Evolutionary conservation across 1,140 invertebrate genomes (phyloP), one percentile per base, ranked within the genome.

Genomic region (Hydropsyche tenuis): DNA sequence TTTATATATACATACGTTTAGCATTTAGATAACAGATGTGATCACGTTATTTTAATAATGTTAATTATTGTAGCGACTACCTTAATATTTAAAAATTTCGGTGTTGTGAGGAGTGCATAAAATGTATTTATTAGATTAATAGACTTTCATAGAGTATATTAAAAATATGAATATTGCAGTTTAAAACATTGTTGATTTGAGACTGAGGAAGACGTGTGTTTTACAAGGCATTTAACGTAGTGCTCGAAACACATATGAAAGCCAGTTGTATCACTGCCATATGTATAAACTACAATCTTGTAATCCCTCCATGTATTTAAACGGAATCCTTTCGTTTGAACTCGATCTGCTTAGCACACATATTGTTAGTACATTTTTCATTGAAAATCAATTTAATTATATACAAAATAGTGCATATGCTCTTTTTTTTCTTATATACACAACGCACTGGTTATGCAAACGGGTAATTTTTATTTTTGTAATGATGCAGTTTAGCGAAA

Each of bases 251-350:
- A 53, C 51, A 51, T 62, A 20, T 69, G 63, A 42, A 43, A 72
- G 43, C 74, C 70, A 74, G 69, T 74, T 72, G 23, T 48, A 64
- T 73, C 75, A 77, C 75, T 74, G 73, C 75, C 75, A 72, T 72
- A 53, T 48, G 37, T 53, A 14, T 70, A 70, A 70, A 30, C 42
- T 70, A 48, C 68, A 70, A 70, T 70, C 25, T 27, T 16, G 46
- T 20, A 70, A 56, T 70, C 68, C 68, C 56, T 68, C 62, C 51
- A 64, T 22, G 30, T 73, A 16, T 27, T 7, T 6, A 60, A n/a
- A 48, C 30, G 30, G 9, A 37, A 37, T 37, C 3, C 9, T 37
- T 37, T 27, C 12, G 30, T 42, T n/a, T n/a, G n/a, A n/a, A n/a
- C n/a, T n/a, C n/a, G n/a, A n/a, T n/a, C n/a, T n/a, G n/a, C n/a